Base-by-base conservation (phyloP, 2,888 invertebrate genomes). In the Diarsia dahlii region DNA sequence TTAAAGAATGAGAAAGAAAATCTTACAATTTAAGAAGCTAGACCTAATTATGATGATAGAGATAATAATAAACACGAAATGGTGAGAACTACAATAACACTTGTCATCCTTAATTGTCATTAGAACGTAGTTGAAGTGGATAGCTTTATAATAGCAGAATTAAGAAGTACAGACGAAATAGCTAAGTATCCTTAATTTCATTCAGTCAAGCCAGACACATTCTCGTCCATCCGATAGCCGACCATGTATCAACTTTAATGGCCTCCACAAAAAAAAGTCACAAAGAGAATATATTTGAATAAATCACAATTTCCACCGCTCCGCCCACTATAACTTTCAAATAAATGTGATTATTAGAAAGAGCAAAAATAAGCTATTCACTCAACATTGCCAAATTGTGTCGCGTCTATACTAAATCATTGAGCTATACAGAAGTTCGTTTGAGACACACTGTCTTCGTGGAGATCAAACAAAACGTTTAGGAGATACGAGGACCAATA, bases 321-420 rank as follows among this genome's bases (percentile, higher is more conserved):
- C 80, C 88, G 78, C 90, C 91, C 90, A 91, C 91, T 82, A 85
- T 87, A 86, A 80, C 82, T 89, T 89, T 92, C 90, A 90, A 90
- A 92, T 90, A 90, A 93, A 93, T 91, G 89, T 90, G 90, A 81
- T 86, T 86, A 93, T 93, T 91, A 92, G 88, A 91, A 92, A 90
- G 86, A 91, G 90, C 88, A 89, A 93, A 93, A 93, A 94, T 93
- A 94, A 91, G 87, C 89, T 86, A 90, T 90, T 91, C 89, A 87
- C 84, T 90, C 87, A 87, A 86, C 90, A 91, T 90, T 92, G 93
- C 92, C 91, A 93, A 94, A 93, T 91, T 89, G 88, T 93, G 93
- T 92, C 92, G 89, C 88, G 76, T 89, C 34, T 89, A 80, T 80
- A 83, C 92, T 94, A 95, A 95, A 94, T 94, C 93, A 94, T 90